Base-by-base conservation (phyloP, 1,140 invertebrate genomes). In the Panagrolaimus sp. region DNA sequence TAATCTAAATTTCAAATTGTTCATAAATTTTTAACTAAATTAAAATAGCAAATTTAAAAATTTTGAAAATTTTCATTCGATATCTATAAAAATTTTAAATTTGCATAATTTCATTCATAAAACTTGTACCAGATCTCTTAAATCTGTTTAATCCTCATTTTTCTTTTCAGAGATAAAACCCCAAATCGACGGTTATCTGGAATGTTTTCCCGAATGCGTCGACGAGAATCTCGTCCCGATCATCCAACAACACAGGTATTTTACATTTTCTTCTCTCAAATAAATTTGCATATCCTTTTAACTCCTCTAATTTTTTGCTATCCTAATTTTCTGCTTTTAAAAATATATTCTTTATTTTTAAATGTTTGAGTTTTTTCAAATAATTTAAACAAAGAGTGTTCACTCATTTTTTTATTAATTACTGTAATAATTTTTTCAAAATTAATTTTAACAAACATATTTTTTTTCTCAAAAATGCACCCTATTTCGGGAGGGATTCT, bases 131-230 rank as follows among this genome's bases (percentile, higher is more conserved):
- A 69, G 24, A 46, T 55, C 15, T 47, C 2, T 55, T 15, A 10
- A 26, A 8, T 63, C 7, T 5, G 55, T n/a, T 17, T 17, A 47
- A 26, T 28, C 10, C n/a, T n/a, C n/a, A 52, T 3, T 46, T 62
- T 43, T 2, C 2, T n/a, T 73, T 73, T 26, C 46, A 73, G 71
- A 32, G 45, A 66, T 17, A 73, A 73, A 63, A 43, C 68, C 15
- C 62, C 71, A 10, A 69, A 71, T 28, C 65, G 75, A 6, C 65
- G 72, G 15, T 58, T 77, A 17, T 77, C 76, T 7, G 76, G 70
- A 38, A 77, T 77, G 76, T 77, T 77, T 63, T 67, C 69, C 8
- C 71, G 73, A 43, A 78, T 77, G 14, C 63, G 76, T 8, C 65
- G 71, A 28, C 72, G 74, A 15, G 63, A 75, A 47, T 43, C 55